These are phyloP conservation scores for Chloebia gouldiae DNA, from an alignment of 2,113 vertebrate species.

Conservation along the genomic window DNA sequence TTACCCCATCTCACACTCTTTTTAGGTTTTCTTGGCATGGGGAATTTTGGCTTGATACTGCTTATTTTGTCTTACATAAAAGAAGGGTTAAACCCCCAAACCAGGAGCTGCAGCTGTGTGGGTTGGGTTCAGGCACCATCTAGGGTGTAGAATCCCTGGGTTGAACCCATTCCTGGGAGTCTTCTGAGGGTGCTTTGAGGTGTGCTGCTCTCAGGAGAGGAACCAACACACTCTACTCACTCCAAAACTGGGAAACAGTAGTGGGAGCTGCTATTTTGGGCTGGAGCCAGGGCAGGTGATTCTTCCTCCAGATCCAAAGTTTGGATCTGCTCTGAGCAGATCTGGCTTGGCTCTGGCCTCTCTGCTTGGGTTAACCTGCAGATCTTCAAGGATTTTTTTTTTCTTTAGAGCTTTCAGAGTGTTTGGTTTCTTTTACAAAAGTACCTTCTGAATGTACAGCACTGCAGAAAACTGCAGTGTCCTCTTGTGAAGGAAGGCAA, in stretches of 20 bases:
- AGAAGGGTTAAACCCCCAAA: background rate
- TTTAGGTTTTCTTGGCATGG: background rate
- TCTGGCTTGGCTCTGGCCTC: background rate
- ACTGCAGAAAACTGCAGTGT: fast-evolving
- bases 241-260: background rate
- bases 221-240: background rate
- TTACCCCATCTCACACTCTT: background rate
- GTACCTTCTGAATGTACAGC: background rate
- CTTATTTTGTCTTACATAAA: background rate
- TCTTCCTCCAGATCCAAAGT: background rate
- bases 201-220: background rate
- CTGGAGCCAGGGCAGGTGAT: background rate
- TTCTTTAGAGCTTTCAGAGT: background rate
- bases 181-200: background rate
- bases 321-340: background rate
- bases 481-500: background rate
- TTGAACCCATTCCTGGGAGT: fast-evolving
- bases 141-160: background rate
- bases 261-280: background rate
- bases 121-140: background rate
- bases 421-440: background rate
- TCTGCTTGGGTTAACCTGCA: background rate
- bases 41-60: background rate
- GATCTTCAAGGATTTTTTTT: background rate
- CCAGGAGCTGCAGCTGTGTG: background rate